These are phyloP conservation scores for Ditylenchus dipsaci DNA, from an alignment of 1,140 invertebrate genomes.

Conservation along the genomic window DNA sequence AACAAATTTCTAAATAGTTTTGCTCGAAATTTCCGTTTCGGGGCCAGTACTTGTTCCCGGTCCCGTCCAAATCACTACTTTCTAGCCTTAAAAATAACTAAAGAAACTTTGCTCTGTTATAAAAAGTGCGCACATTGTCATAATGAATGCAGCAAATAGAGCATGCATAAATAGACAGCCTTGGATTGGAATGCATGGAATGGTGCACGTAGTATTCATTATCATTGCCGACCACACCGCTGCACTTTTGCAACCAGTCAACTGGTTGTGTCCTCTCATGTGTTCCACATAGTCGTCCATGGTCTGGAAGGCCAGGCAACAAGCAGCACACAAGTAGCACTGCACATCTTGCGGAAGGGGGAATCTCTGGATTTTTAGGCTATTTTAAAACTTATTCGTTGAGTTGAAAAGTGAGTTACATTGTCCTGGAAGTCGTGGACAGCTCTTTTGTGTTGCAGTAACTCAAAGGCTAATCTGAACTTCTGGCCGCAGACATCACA, in stretches of 20 bases:
- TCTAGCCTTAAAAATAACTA: too few species aligned
- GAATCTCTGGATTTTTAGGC: background rate
- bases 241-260: background rate
- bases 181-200: background rate
- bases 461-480: background rate
- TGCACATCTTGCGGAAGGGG: background rate
- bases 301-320: background rate
- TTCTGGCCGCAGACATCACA: background rate
- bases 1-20: too few species aligned
- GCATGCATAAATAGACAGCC: background rate
- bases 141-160: background rate
- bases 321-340: background rate
- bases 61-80: too few species aligned
- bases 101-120: background rate
- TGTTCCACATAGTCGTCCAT: background rate
- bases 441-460: background rate
- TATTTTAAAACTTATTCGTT: background rate
- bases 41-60: too few species aligned
- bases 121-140: background rate
- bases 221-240: background rate
- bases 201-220: background rate
- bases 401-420: background rate
- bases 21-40: too few species aligned
- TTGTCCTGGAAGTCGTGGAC: background rate
- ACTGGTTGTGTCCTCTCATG: background rate